A percentile compares a stretch with the other conserved stretches of the same genome.
Conservation (phyloP, 2,888 invertebrate species). For the Unio delphinus region DNA sequence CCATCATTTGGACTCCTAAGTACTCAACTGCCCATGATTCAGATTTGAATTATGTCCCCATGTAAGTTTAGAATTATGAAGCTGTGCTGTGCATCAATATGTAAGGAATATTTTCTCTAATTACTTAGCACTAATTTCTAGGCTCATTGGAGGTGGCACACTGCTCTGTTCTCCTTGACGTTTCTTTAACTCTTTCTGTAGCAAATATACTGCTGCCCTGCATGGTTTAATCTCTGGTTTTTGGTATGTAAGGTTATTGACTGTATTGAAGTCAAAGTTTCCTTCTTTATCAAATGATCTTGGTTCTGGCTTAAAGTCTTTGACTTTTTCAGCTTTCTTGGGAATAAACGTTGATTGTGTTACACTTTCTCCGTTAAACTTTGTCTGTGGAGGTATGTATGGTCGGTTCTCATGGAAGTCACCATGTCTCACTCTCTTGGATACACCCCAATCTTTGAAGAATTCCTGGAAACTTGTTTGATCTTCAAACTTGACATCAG, state of each 20-base stretch:
- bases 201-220: conserved; percentile 54
- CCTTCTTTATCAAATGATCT: conserved; percentile 43
- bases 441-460: conserved; percentile 58
- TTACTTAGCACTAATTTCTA: conserved; percentile 27
- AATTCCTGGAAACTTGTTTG: conserved; percentile 60
- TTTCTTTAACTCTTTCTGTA: conserved; percentile 56
- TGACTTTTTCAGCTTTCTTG: conserved; percentile 44
- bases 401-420: conserved; percentile 66
- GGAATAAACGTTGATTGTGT: conserved; percentile 51
- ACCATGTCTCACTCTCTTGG: conserved; percentile 55
- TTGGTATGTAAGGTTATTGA: conserved; percentile 51
- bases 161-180: conserved; percentile 16
- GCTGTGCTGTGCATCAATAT: no score
- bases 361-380: conserved; percentile 49
- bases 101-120: no score
- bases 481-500: conserved; percentile 56
- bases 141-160: conserved; percentile 22
- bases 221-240: conserved; percentile 56
- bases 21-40: no score
- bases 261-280: conserved; percentile 59
- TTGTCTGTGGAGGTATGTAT: conserved; percentile 55
- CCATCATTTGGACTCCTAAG: no score
- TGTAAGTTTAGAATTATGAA: no score
- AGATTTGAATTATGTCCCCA: no score
- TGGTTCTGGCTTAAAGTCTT: conserved; percentile 53